Evolutionary conservation across 2,888 invertebrate species (phyloP), one percentile per base, ranked within the genome.

Genomic region (Dyspetes luteomarginatus): DNA sequence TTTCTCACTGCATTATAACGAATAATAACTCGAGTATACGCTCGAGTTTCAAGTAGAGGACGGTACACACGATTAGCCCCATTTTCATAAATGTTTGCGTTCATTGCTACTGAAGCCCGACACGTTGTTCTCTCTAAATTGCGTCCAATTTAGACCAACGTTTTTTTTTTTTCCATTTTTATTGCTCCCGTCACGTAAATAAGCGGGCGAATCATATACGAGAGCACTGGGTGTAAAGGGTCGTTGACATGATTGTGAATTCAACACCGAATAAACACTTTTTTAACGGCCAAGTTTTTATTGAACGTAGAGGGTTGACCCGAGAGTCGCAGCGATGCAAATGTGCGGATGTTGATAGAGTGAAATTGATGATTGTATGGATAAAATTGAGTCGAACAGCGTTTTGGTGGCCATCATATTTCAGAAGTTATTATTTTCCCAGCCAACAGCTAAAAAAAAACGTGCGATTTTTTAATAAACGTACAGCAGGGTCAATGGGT

Each of bases 91-190:
- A n/a, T 36, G 43, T 45, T 77, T 15, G 48, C 62, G 69, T 69
- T 64, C 17, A 62, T 30, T 15, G 30, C 26, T 15, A 43, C 24
- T 22, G 36, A 28, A 26, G 50, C 60, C 36, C 36, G 17, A 55
- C 69, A 64, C 52, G 55, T 69, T 69, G 41, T 60, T 30, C 69
- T 48, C 84, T 83, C 86, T 85, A 85, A 89, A 90, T 90, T 89
- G 88, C 87, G 85, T 84, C 86, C 87, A 90, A 90, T 90, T 89
- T 88, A 89, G 85, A 86, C 78, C 87, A 87, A 89, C 55, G 60
- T 76, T 69, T 88, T 89, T 89, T 89, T 88, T 79, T 81, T 69
- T 81, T 82, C n/a, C n/a, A n/a, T n/a, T n/a, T n/a, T n/a, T n/a
- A n/a, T n/a, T n/a, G n/a, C n/a, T n/a, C n/a, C n/a, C 85, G 82